These are phyloP conservation scores for Ophioderma brevispina DNA, from an alignment of 35 echinoderm and acorn worm species.

Conservation along the genomic window DNA sequence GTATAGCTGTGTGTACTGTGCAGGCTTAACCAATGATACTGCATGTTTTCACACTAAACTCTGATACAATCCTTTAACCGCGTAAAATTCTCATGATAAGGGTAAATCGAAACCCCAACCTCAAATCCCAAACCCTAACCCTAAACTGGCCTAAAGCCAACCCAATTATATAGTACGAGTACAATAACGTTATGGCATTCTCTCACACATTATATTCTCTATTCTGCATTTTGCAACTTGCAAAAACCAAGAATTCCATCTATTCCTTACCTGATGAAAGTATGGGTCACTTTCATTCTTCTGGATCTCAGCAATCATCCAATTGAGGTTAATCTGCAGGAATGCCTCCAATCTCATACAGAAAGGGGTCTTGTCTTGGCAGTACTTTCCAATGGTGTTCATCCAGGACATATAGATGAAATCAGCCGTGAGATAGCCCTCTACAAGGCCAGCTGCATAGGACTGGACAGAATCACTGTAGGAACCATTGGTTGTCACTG, in stretches of 20 bases:
- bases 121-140: too few species aligned
- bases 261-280: conserved; percentile 60
- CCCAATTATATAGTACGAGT: too few species aligned
- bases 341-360: conserved; percentile 46
- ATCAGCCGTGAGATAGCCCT: conserved; percentile 51
- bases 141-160: too few species aligned
- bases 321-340: conserved; percentile 52
- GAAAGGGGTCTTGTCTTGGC: conserved; percentile 25
- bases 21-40: too few species aligned
- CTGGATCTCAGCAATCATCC: conserved; percentile 64
- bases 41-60: too few species aligned
- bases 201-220: too few species aligned
- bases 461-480: conserved; percentile 63
- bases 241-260: not conserved
- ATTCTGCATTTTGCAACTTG: too few species aligned
- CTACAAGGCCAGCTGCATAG: conserved; percentile 70
- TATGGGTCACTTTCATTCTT: conserved; percentile 63
- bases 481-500: conserved; percentile 53
- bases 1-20: too few species aligned
- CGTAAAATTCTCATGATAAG: too few species aligned
- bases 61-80: too few species aligned
- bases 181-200: too few species aligned
- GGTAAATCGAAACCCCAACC: too few species aligned
- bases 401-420: conserved; percentile 81
- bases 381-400: conserved; percentile 57